Evolutionary conservation across 2,888 invertebrate species (phyloP).

Genomic region (Pherbina coryleti): DNA sequence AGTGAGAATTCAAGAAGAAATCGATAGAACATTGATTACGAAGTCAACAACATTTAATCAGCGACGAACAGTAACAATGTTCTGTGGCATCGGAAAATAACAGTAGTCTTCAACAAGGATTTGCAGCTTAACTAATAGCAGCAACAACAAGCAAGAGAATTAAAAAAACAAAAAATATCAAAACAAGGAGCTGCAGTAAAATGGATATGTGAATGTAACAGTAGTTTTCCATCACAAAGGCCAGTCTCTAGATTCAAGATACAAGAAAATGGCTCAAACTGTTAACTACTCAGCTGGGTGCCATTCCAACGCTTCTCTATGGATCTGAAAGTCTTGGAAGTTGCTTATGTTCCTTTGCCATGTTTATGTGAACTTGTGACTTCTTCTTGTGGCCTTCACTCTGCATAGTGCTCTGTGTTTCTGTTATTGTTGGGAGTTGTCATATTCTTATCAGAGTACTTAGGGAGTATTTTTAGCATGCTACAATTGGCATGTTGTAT

Average conservation of each 20-base stretch:
- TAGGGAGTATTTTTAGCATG: neutral
- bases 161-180: neutral
- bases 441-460: neutral
- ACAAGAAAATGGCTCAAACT: neutral
- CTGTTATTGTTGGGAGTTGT: neutral
- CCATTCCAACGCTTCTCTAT: neutral
- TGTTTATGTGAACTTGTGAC: conserved; percentile 23
- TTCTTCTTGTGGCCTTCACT: neutral
- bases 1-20: too few relatives aligned
- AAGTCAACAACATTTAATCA: too few relatives aligned
- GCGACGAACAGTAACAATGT: too few relatives aligned
- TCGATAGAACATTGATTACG: too few relatives aligned
- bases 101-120: too few relatives aligned
- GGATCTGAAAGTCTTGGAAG: neutral
- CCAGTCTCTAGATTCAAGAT: neutral
- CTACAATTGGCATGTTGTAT: neutral
- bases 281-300: conserved; percentile 36
- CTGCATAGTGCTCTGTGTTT: neutral
- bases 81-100: too few relatives aligned
- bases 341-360: neutral
- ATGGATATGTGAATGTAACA: conserved; percentile 8
- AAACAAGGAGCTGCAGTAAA: neutral
- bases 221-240: conserved; percentile 19
- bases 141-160: too few relatives aligned
- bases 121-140: too few relatives aligned